These are phyloP conservation scores for Neodontobutis hainanensis DNA, from an alignment of 2,113 vertebrate genomes.

Conservation along the genomic window DNA sequence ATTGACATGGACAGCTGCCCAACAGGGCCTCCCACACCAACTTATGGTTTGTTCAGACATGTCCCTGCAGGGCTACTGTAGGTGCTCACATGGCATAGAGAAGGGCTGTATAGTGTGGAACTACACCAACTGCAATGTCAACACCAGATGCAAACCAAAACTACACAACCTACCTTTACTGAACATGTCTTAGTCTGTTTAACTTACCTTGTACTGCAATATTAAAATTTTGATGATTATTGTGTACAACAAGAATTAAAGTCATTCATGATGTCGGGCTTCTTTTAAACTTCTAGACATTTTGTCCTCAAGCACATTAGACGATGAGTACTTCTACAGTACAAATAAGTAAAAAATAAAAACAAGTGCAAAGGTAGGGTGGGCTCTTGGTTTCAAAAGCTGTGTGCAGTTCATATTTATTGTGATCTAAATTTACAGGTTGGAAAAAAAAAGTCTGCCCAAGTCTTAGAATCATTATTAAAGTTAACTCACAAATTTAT, in stretches of 20 bases:
- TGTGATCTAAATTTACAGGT: conserved; percentile 89
- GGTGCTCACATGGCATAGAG: not conserved
- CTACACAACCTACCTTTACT: not conserved
- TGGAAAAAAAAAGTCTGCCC: conserved; percentile 78
- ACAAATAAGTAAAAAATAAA: conserved; percentile 13
- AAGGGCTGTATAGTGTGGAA: not conserved
- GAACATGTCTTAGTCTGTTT: not conserved
- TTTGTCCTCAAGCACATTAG: too few species aligned
- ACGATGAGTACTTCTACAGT: too few species aligned
- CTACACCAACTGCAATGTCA: not conserved
- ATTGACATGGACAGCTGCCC: conserved; percentile 63
- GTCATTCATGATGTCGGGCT: too few species aligned
- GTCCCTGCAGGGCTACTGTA: too few species aligned
- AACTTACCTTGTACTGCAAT: not conserved
- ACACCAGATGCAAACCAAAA: not conserved
- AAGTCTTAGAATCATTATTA: conserved; percentile 82
- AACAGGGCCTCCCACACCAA: conserved; percentile 4
- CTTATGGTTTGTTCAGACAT: not conserved
- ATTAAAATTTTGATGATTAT: not conserved
- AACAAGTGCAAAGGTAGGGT: conserved; percentile 50
- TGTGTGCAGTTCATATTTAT: conserved; percentile 89
- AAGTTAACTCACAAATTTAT: conserved; percentile 87
- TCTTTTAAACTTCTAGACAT: too few species aligned
- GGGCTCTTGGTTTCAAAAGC: conserved; percentile 85
- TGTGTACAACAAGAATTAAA: too few species aligned